Conservation (phyloP, 1,140 invertebrate genomes). For the Glossosoma conforme region DNA sequence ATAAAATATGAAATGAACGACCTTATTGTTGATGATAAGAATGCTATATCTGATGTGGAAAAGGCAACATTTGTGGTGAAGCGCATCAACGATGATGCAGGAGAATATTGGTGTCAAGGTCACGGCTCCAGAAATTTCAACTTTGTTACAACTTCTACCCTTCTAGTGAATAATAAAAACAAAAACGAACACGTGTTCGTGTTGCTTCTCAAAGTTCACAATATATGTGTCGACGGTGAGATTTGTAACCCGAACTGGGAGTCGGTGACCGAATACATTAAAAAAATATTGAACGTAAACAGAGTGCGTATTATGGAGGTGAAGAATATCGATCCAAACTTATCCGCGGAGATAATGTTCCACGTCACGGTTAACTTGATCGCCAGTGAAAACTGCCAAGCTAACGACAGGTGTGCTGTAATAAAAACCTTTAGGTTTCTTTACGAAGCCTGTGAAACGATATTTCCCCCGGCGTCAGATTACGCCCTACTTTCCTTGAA, state of each 20-base stretch:
- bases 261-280: slow-evolving; percentile 16
- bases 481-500: slow-evolving; percentile 15
- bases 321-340: slow-evolving; percentile 19
- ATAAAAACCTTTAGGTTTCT: slow-evolving; percentile 8
- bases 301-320: slow-evolving; percentile 23
- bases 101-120: slow-evolving; percentile 47
- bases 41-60: slow-evolving; percentile 20
- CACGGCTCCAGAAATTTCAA: slow-evolving; percentile 33
- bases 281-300: slow-evolving; percentile 16
- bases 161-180: slow-evolving; percentile 35
- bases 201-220: slow-evolving; percentile 27
- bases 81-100: slow-evolving; percentile 35
- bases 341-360: slow-evolving; percentile 31
- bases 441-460: background rate
- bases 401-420: slow-evolving; percentile 10
- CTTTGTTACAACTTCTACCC: slow-evolving; percentile 22
- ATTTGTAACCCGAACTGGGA: slow-evolving; percentile 24
- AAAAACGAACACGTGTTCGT: slow-evolving; percentile 36
- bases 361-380: slow-evolving; percentile 20
- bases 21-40: too few species aligned
- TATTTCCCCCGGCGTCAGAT: background rate
- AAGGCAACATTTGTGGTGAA: slow-evolving; percentile 35
- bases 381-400: slow-evolving; percentile 5
- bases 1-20: too few species aligned
- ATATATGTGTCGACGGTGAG: slow-evolving; percentile 24